Evolutionary conservation across 2,797 vertebrate genomes (phyloP).

Genomic region (Pitangus sulphuratus): DNA sequence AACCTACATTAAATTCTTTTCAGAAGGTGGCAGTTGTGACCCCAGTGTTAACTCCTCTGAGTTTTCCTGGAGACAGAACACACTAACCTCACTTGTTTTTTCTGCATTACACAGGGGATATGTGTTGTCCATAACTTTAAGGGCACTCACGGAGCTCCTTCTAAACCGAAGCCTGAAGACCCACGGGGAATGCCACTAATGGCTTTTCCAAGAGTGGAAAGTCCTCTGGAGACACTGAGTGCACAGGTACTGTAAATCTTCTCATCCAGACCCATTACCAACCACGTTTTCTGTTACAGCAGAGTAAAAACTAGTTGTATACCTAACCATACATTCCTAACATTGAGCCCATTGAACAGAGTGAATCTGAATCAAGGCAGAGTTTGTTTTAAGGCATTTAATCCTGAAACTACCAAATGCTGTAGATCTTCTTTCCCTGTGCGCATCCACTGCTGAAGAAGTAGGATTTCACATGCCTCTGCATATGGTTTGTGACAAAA

Average conservation of each 20-base stretch:
- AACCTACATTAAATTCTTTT: neutral
- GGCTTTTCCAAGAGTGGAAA: slow-evolving; percentile 97
- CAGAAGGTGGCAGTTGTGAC: neutral
- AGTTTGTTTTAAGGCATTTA: neutral
- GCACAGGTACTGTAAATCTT: slow-evolving; percentile 86
- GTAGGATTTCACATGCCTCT: neutral
- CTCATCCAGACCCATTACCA: neutral
- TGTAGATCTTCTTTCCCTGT: neutral
- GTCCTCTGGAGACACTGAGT: slow-evolving; percentile 95
- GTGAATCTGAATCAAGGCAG: neutral
- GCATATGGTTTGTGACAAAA: neutral
- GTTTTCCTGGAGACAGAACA: neutral
- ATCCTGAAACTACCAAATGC: neutral
- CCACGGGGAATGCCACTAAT: slow-evolving; percentile 92
- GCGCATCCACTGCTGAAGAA: neutral
- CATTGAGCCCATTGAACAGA: neutral
- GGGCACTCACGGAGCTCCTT: slow-evolving; percentile 84
- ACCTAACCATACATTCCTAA: neutral
- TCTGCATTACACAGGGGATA: slow-evolving; percentile 81
- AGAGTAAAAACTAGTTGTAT: neutral
- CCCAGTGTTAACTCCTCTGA: neutral
- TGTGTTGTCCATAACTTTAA: slow-evolving; percentile 98
- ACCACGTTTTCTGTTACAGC: neutral
- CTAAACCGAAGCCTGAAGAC: slow-evolving; percentile 92
- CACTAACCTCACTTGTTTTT: neutral